These are phyloP conservation scores for Chloropsis cyanopogon DNA, from an alignment of 2,113 vertebrate species.

Conservation along the genomic window DNA sequence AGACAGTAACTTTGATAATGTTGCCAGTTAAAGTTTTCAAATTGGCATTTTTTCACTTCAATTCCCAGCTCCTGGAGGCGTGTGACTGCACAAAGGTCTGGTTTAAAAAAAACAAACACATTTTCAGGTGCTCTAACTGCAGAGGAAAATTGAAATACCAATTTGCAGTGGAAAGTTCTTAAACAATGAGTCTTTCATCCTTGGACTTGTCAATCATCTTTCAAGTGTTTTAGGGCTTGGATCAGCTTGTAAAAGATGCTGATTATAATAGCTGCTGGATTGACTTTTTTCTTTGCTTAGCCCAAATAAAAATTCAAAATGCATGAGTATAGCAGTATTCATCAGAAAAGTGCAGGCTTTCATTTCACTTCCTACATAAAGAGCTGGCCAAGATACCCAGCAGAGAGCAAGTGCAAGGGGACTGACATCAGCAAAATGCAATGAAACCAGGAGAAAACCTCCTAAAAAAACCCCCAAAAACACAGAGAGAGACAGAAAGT, in stretches of 20 bases:
- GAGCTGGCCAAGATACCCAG: background rate
- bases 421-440: background rate
- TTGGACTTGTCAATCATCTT: background rate
- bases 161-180: background rate
- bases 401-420: background rate
- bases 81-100: background rate
- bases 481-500: background rate
- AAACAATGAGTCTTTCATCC: background rate
- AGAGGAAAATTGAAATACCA: background rate
- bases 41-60: background rate
- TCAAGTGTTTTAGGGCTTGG: background rate
- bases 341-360: background rate
- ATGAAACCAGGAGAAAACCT: background rate
- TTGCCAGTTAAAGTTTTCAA: background rate
- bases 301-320: background rate
- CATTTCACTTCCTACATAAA: background rate
- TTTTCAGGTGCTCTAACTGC: background rate
- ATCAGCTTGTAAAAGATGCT: background rate
- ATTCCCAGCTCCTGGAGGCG: background rate
- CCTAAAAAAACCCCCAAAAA: rapidly evolving
- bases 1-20: background rate
- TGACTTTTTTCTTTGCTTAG: background rate
- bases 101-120: background rate
- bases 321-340: background rate
- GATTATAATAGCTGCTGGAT: background rate